phyloP scores from a whole-genome alignment of 2,888 invertebrate genomes.

The Hipparchia sbordonii region DNA sequence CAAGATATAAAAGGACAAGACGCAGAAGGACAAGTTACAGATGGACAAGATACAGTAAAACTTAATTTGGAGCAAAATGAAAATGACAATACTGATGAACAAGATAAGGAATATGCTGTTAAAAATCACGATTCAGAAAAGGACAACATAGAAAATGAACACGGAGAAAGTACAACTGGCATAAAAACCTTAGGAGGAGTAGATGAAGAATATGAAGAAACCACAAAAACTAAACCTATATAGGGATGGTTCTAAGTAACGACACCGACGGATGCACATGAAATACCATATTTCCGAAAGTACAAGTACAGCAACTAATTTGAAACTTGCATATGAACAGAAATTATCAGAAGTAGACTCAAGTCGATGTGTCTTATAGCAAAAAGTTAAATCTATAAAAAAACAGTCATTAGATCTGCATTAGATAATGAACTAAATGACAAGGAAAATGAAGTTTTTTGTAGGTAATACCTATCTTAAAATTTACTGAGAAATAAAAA shows the following conservation, averaged over 20 bases:
- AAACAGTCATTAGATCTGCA: no score
- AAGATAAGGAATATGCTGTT: not conserved
- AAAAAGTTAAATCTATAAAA: no score
- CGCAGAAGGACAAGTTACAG: not conserved
- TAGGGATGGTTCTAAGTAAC: not conserved
- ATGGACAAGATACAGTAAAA: conserved; percentile 4
- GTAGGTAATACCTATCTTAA: no score
- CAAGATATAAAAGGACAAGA: conserved; percentile 6
- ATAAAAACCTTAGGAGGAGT: not conserved
- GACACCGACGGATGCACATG: no score
- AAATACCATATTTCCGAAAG: not conserved
- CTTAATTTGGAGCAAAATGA: not conserved
- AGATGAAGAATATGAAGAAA: not conserved
- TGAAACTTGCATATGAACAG: no score
- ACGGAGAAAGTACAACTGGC: not conserved
- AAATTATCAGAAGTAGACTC: no score
- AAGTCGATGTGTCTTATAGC: no score
- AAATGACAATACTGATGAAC: not conserved
- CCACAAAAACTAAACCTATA: not conserved
- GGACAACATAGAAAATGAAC: not conserved
- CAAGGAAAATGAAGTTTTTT: no score
- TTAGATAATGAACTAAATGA: no score
- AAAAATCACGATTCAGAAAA: not conserved
- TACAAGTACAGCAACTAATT: no score
- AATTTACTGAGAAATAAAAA: no score